phyloP scores from a whole-genome alignment of 2,113 vertebrate species.

The Tringa solitaria region DNA sequence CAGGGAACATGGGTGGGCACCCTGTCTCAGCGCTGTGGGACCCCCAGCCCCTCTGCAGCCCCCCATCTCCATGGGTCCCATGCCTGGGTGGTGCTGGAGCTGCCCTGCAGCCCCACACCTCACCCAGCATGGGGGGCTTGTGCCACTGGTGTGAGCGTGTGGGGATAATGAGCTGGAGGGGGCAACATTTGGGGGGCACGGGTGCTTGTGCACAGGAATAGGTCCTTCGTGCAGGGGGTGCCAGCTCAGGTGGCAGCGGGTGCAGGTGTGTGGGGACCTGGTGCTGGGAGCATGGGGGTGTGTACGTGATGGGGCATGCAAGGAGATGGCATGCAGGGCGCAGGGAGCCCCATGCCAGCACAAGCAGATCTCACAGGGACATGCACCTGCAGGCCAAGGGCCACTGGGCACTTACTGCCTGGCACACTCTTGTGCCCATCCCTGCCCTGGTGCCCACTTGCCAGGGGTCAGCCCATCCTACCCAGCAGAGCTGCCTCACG shows the following conservation, averaged over 20 bases:
- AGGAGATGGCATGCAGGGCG: fast-evolving
- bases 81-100: not conserved
- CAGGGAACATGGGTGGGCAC: not conserved
- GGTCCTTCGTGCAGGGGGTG: not conserved
- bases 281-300: not conserved
- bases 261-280: fast-evolving
- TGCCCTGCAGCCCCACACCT: not conserved
- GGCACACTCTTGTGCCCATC: not conserved
- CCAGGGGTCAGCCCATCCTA: not conserved
- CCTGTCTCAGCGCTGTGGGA: not conserved
- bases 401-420: not conserved
- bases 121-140: fast-evolving
- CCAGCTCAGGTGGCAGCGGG: fast-evolving
- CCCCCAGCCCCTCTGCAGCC: not conserved
- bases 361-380: not conserved
- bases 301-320: fast-evolving
- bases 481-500: not conserved
- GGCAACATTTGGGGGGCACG: not conserved
- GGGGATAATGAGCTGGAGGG: not conserved
- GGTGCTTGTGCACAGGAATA: not conserved
- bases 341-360: not conserved
- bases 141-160: not conserved
- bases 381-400: not conserved
- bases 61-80: fast-evolving
- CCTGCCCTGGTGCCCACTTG: not conserved